Base-by-base conservation (phyloP, 2,888 invertebrate genomes). In the Anthophora plumipes region DNA sequence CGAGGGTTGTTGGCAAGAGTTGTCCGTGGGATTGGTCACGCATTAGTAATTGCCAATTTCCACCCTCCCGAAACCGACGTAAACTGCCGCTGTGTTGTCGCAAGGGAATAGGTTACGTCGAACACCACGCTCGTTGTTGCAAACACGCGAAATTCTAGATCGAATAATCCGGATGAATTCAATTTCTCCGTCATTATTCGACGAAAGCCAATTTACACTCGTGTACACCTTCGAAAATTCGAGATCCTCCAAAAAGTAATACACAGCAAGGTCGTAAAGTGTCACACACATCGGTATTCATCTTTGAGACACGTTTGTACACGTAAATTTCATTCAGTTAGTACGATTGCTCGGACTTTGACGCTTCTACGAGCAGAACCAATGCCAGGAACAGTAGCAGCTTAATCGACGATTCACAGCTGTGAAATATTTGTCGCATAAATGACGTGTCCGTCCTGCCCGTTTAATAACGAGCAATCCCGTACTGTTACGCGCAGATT, bases 11-110 rank as follows among this genome's bases (percentile, higher is more conserved):
- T 74, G 78, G 79, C 85, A 73, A 69, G 73, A 77, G 78, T 83
- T 66, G 76, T 84, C 70, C 74, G 69, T 74, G 85, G 80, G 69
- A 73, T 83, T 74, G 86, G 86, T 83, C 86, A 88, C 87, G 87
- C 87, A 87, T 87, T 87, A 84, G 87, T 88, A 86, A 87, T 87
- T 85, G 88, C 66, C 87, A 87, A 88, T 88, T 87, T 88, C 86
- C 86, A 82, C 43, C 77, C 77, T 82, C 73, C 66, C 80, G 55
- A 69, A 79, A 79, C 75, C 80, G 82, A 80, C 84, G 81, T 84
- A 88, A 87, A 88, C 85, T 73, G 74, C 69, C 69, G 87, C 67
- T 77, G 81, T 78, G 85, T 76, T 75, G 82, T 84, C 68, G 77
- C 87, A 61, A 75, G 88, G 84, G 88, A 87, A 87, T 82, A 83